Percentiles rank a stretch among this genome's conserved stretches.
Evolutionary conservation across 2,888 invertebrate species (phyloP).

Genomic region (Agonopterix subpropinquella): DNA sequence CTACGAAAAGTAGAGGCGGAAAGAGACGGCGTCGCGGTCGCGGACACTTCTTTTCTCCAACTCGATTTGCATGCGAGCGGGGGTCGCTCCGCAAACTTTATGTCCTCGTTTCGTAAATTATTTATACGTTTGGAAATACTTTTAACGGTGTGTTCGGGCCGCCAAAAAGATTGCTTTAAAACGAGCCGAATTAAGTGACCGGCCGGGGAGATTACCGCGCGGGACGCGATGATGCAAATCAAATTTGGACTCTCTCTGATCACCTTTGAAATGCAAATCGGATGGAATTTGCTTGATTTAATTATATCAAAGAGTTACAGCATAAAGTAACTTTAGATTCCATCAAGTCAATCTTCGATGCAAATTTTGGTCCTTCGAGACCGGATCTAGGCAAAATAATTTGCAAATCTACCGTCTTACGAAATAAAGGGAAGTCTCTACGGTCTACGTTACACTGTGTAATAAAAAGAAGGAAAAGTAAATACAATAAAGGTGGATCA

Average conservation of each 20-base stretch:
- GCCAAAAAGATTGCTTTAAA: constrained; percentile 64
- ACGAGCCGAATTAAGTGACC: constrained; percentile 62
- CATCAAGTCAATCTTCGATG: no score
- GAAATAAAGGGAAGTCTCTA: no score
- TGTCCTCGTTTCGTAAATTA: constrained; percentile 74
- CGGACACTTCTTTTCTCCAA: constrained; percentile 68
- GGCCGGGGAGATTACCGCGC: constrained; percentile 40
- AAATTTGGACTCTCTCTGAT: constrained; percentile 32
- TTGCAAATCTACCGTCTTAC: no score
- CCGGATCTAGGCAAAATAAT: no score
- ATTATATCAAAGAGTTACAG: not conserved
- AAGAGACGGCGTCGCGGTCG: constrained; percentile 52
- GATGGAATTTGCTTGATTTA: not conserved
- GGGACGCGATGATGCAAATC: constrained; percentile 40
- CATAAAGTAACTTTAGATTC: no score
- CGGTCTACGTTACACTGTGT: no score
- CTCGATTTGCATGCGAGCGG: constrained; percentile 72
- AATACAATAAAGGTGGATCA: not conserved
- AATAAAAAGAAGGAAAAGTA: not conserved
- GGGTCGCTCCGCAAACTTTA: constrained; percentile 71
- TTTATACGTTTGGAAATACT: constrained; percentile 73
- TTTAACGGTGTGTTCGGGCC: constrained; percentile 61
- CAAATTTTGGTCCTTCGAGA: no score
- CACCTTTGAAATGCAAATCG: constrained; percentile 19
- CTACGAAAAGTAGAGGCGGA: constrained; percentile 29